Evolutionary conservation across 1,140 invertebrate species (phyloP), one percentile per base, ranked within the genome.

Genomic region (Aphaenogaster rudis): DNA sequence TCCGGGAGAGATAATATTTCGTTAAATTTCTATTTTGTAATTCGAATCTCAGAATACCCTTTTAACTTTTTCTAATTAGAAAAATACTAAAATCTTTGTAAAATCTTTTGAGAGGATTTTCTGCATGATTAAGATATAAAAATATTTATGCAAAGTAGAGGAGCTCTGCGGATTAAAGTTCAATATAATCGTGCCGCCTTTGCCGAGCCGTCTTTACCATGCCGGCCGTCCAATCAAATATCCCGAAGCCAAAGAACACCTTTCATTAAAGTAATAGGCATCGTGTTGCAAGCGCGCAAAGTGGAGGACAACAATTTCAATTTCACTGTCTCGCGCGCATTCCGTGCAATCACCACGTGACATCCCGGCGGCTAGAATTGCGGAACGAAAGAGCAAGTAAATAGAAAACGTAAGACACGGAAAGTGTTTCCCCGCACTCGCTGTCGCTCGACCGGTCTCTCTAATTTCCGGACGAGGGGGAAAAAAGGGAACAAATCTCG

Each of bases 381-480:
- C 87, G 84, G 82, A 88, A 91, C 15, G 17, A 71, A 88, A 85
- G 66, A 87, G 79, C 82, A 85, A 28, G 39, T 66, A 81, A 79
- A 88, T 89, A 86, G 86, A 92, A 91, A 89, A 82, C 86, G 79
- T 76, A 79, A 89, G 85, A 91, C 28, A 81, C 85, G 88, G 80
- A 82, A 92, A 94, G 91, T 93, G 91, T 94, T 94, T 93, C 93
- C 88, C 86, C 71, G 77, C 88, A 90, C 90, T 74, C 54, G 61
- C 69, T 45, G 17, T 69, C 74, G 86, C 64, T 77, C 80, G 74
- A 92, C 92, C 88, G 86, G 93, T 92, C 81, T 87, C 90, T 90
- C 92, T 48, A 15, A 82, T 33, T 28, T n/a, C 13, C 67, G 69
- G 88, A 88, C 76, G 69, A 64, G 69, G 72, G 59, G 1, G 15